Percentiles rank a stretch among this genome's conserved stretches.
Evolutionary conservation across 2,888 invertebrate species (phyloP).

Genomic region (Leptopilina myrica): DNA sequence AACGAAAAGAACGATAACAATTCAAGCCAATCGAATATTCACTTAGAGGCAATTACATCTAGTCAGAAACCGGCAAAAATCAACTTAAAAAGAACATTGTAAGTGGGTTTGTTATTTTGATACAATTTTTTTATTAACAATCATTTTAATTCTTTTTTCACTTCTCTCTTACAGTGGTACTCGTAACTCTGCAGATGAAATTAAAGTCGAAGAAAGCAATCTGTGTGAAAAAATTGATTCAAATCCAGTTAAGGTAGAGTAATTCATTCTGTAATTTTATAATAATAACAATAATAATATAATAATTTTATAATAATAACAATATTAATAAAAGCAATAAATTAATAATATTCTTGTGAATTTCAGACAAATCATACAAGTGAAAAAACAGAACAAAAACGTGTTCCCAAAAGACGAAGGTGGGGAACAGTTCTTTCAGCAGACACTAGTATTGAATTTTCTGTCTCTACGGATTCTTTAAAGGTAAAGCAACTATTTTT

Average conservation of each 20-base stretch:
- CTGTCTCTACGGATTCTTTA: conserved; percentile 86
- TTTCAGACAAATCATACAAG: conserved; percentile 69
- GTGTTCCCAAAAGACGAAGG: conserved; percentile 74
- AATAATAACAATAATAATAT: too few species aligned
- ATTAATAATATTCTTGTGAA: conserved; percentile 17
- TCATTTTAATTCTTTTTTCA: neutral
- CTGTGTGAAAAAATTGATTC: conserved; percentile 40
- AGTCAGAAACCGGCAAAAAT: conserved; percentile 71
- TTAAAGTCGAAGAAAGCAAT: conserved; percentile 53
- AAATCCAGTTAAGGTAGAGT: conserved; percentile 63
- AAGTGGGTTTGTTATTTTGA: conserved; percentile 56
- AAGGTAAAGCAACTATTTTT: conserved; percentile 75
- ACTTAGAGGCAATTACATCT: conserved; percentile 46
- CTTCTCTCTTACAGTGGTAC: conserved; percentile 61
- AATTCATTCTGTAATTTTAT: too few species aligned
- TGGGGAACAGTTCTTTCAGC: conserved; percentile 75
- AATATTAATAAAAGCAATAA: too few species aligned
- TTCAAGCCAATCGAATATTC: conserved; percentile 4
- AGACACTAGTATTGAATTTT: conserved; percentile 81
- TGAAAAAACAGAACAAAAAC: conserved; percentile 66
- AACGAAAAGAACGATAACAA: conserved; percentile 2
- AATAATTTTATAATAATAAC: too few species aligned
- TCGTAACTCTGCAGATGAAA: conserved; percentile 63
- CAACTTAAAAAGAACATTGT: conserved; percentile 75
- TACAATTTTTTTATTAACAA: neutral